Evolutionary conservation across 2,888 invertebrate species (phyloP).

Genomic region (Cinara cedri): DNA sequence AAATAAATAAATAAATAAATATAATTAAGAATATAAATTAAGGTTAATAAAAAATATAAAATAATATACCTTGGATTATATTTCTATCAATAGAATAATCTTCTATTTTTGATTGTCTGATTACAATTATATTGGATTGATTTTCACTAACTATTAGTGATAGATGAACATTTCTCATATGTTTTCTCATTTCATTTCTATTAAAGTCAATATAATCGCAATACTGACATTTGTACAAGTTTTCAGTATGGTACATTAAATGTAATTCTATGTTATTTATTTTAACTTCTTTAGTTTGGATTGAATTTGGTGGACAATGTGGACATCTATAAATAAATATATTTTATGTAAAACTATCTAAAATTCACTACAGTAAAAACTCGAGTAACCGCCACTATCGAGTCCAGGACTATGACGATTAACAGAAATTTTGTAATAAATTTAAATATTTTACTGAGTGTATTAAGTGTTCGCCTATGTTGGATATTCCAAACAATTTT

Average conservation of each 20-base stretch:
- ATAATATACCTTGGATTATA: slow-evolving; percentile 35
- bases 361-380: slow-evolving; percentile 67
- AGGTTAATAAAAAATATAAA: background rate
- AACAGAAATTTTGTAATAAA: too few species aligned
- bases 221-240: slow-evolving; percentile 74
- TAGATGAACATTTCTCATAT: slow-evolving; percentile 34
- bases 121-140: slow-evolving; percentile 37
- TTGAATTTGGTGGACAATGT: slow-evolving; percentile 70
- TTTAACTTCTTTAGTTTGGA: slow-evolving; percentile 60
- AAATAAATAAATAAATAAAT: slow-evolving; percentile 4
- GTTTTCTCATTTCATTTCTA: slow-evolving; percentile 38
- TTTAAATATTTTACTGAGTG: too few species aligned
- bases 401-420: too few species aligned
- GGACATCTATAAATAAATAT: slow-evolving; percentile 69
- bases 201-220: slow-evolving; percentile 74
- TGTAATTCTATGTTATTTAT: slow-evolving; percentile 73
- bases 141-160: slow-evolving; percentile 2
- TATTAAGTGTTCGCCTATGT: too few species aligned
- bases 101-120: slow-evolving; percentile 23
- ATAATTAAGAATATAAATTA: background rate
- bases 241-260: slow-evolving; percentile 76
- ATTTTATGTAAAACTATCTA: background rate
- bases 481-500: too few species aligned
- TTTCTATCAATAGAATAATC: slow-evolving; percentile 20
- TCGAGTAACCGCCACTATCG: too few species aligned